Conservation (phyloP, 2,888 invertebrate species). For the Lochmaea capreae region DNA sequence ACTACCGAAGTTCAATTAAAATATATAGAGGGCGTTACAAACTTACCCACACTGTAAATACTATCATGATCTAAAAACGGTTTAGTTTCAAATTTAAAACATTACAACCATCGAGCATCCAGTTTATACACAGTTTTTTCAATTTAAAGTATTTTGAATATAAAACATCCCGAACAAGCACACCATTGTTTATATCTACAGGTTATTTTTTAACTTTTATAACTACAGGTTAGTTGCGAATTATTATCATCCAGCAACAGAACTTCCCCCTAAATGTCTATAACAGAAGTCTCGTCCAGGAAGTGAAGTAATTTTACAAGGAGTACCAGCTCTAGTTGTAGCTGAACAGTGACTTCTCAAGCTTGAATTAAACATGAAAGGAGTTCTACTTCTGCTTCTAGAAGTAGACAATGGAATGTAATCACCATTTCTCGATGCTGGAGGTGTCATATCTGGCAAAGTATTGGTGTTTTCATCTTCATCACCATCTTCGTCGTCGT, state of each 20-base stretch:
- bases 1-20: too few species aligned
- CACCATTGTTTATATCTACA: too few species aligned
- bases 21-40: too few species aligned
- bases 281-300: constrained; percentile 62
- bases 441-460: constrained; percentile 57
- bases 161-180: too few species aligned
- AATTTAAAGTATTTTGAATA: too few species aligned
- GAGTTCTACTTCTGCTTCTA: constrained; percentile 61
- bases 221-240: too few species aligned
- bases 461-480: constrained; percentile 42
- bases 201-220: too few species aligned
- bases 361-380: constrained; percentile 54
- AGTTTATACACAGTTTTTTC: too few species aligned
- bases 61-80: too few species aligned
- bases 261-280: constrained; percentile 62
- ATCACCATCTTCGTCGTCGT: constrained; percentile 35
- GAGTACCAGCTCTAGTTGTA: constrained; percentile 61
- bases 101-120: too few species aligned
- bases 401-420: constrained; percentile 49
- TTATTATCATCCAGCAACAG: constrained; percentile 54
- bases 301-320: constrained; percentile 59
- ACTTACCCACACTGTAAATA: too few species aligned
- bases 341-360: constrained; percentile 56
- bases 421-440: constrained; percentile 55
- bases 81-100: too few species aligned